Evolutionary conservation across 2,113 vertebrate genomes (phyloP), one percentile per base, ranked within the genome.

Genomic region (Thryonomys swinderianus): DNA sequence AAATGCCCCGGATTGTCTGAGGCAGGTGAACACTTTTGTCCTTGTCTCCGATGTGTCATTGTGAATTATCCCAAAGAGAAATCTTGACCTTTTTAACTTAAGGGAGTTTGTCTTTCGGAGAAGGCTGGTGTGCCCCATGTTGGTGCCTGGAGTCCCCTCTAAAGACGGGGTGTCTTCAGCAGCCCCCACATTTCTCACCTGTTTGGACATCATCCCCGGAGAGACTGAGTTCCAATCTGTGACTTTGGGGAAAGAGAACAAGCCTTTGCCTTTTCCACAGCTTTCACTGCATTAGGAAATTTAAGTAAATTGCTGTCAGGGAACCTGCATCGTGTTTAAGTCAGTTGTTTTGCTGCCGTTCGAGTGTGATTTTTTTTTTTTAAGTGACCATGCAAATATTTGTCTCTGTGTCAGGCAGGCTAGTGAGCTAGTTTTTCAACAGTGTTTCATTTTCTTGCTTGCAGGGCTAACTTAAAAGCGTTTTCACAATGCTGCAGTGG

Each of bases 401-500:
- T 98, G 98, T 98, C 97, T 98, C 69, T 99, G 97, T 99, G 94
- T 98, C 98, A 99, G 99, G 97, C 96, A 99, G 99, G 99, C 97
- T 98, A 99, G 99, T 85, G 97, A 99, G 99, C 98, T 98, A 99
- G 99, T 93, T 98, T 98, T 98, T 99, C 99, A 99, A 99, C 98
- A 98, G 99, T 99, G 97, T 99, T 98, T 99, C 99, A 88, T 99
- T 99, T 99, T 99, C 99, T 99, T 99, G 99, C 99, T 99, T 99
- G 98, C 99, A 99, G 99, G 99, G 99, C 99, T 99, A 99, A 99
- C 99, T 99, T 99, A 99, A 99, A 99, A 99, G 98, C 98, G 99
- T 99, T 99, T 99, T 99, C 99, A 99, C 98, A 99, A 98, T 99
- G 99, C 99, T 98, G 99, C 99, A 99, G 98, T 99, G 99, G 99